phyloP scores from a whole-genome alignment of 2,797 vertebrate genomes.

The Amblyraja radiata region DNA sequence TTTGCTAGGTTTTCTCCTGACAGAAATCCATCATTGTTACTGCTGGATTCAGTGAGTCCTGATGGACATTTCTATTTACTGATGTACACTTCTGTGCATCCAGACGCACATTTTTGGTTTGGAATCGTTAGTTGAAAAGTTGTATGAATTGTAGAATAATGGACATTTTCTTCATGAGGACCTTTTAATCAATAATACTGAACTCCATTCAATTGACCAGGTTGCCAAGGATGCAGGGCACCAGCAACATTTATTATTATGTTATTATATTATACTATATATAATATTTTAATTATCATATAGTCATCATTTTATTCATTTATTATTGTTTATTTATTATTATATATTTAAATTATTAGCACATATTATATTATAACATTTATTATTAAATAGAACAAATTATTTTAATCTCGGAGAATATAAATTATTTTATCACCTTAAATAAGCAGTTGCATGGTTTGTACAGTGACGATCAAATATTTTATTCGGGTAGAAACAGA shows the following conservation, averaged over 20 bases:
- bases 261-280: too few species aligned
- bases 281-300: too few species aligned
- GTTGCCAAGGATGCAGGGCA: background rate
- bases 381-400: background rate
- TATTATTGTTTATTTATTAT: too few species aligned
- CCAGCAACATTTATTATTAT: background rate
- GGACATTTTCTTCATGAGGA: background rate
- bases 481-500: background rate
- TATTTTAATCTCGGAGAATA: background rate
- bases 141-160: background rate
- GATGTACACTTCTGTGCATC: background rate
- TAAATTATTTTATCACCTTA: background rate
- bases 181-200: background rate
- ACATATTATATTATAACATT: background rate
- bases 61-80: background rate
- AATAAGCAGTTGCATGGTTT: background rate
- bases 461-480: too few species aligned
- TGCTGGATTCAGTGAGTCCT: background rate
- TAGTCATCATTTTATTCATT: too few species aligned
- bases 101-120: background rate
- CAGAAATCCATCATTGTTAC: background rate
- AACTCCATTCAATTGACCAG: background rate
- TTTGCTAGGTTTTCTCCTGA: background rate
- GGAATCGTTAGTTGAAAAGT: too few species aligned
- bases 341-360: too few species aligned